These are phyloP conservation scores for Chaetura pelagica DNA, from an alignment of 2,113 vertebrate genomes.

Conservation along the genomic window DNA sequence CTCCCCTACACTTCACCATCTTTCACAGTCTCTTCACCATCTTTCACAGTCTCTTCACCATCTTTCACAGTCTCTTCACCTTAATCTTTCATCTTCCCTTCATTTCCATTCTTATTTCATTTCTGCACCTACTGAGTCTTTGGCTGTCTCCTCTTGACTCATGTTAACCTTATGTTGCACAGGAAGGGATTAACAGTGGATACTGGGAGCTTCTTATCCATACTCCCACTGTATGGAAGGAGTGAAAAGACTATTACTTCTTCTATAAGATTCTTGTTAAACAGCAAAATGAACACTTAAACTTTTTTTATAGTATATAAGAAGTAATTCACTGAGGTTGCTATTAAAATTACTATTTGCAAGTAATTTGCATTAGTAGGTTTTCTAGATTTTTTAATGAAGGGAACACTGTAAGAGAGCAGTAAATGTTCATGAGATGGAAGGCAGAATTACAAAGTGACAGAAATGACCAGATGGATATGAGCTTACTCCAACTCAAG, in stretches of 20 bases:
- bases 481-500: neutral
- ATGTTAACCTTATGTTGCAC: neutral
- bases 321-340: constrained; percentile 42
- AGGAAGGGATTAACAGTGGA: neutral
- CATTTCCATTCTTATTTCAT: neutral
- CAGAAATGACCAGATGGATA: neutral
- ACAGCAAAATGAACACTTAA: constrained; percentile 15
- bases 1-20: neutral
- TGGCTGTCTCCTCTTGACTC: neutral
- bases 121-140: neutral
- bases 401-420: constrained; percentile 1
- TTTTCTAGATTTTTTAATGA: constrained; percentile 3
- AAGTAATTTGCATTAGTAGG: constrained; percentile 39
- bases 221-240: neutral
- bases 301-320: constrained; percentile 42
- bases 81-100: neutral
- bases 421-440: constrained; percentile 33
- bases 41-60: neutral
- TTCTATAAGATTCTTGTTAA: neutral
- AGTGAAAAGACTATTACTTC: neutral
- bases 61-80: neutral
- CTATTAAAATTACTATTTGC: constrained; percentile 52
- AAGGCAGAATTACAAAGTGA: constrained; percentile 14
- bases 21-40: neutral
- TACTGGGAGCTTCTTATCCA: neutral